Percentiles rank a stretch among this genome's conserved stretches.
Conservation (phyloP, 2,797 vertebrate genomes). For the Knipowitschia caucasica region DNA sequence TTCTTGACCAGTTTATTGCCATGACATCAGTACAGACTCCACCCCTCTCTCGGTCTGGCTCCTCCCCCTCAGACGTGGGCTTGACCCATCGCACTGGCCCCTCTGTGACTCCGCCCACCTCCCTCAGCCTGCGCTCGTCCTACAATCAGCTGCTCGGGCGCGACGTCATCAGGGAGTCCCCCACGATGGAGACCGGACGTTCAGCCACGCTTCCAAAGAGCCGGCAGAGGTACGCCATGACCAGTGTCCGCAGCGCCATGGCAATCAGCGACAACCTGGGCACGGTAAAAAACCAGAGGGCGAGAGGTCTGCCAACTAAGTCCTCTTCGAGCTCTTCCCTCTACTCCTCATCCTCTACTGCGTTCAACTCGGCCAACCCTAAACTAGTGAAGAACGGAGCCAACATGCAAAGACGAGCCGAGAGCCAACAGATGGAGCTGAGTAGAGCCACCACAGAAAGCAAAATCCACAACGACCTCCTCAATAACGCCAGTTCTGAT, state of each 20-base stretch:
- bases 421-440: constrained; percentile 88
- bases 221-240: constrained; percentile 88
- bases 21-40: constrained; percentile 90
- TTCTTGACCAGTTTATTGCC: constrained; percentile 62
- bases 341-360: constrained; percentile 79
- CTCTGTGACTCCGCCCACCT: constrained; percentile 82
- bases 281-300: constrained; percentile 60
- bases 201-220: constrained; percentile 86
- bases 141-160: constrained; percentile 91
- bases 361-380: constrained; percentile 81
- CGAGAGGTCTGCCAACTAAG: constrained; percentile 73
- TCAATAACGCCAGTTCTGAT: constrained; percentile 80
- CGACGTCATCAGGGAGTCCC: constrained; percentile 78
- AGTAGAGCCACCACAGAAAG: constrained; percentile 80
- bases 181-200: constrained; percentile 78
- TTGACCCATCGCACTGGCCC: constrained; percentile 79
- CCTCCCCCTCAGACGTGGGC: constrained; percentile 83
- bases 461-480: constrained; percentile 71
- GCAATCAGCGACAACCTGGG: constrained; percentile 82
- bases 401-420: constrained; percentile 93
- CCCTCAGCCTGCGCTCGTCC: constrained; percentile 90
- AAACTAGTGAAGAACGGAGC: constrained; percentile 97
- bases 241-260: constrained; percentile 88
- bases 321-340: constrained; percentile 80
- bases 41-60: constrained; percentile 75